Percentiles rank a stretch among this genome's conserved stretches.
Evolutionary conservation across 2,113 vertebrate genomes (phyloP).

Genomic region (Actinemys pallida): DNA sequence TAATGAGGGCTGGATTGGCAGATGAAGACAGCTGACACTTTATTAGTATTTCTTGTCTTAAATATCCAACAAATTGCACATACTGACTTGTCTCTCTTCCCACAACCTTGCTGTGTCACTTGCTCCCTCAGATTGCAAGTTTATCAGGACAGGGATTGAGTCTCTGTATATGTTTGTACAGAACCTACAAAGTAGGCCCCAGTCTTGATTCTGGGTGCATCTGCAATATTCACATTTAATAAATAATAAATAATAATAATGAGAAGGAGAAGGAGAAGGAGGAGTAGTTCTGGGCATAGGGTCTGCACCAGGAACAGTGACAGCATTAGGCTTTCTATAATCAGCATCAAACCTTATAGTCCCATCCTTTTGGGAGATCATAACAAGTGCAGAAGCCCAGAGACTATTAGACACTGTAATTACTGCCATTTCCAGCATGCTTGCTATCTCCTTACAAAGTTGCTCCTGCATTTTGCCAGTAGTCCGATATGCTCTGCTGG

Average conservation of each 20-base stretch:
- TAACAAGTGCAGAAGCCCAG: neutral
- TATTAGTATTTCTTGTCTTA: neutral
- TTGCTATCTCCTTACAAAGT: neutral
- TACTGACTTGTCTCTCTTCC: fast-evolving
- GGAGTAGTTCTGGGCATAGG: no score
- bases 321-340: no score
- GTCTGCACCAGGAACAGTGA: no score
- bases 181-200: neutral
- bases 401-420: neutral
- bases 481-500: neutral
- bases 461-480: neutral
- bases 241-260: neutral
- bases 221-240: neutral
- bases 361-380: neutral
- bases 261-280: no score
- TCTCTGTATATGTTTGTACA: neutral
- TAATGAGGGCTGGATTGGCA: neutral
- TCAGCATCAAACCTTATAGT: neutral
- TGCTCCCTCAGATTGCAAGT: neutral
- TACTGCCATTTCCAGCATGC: no score
- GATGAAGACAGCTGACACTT: neutral
- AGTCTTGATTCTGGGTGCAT: neutral
- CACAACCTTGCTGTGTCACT: neutral
- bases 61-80: neutral
- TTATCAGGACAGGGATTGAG: neutral